Evolutionary conservation across 1,140 invertebrate species (phyloP), one percentile per base, ranked within the genome.

Genomic region (Drosophila auraria): DNA sequence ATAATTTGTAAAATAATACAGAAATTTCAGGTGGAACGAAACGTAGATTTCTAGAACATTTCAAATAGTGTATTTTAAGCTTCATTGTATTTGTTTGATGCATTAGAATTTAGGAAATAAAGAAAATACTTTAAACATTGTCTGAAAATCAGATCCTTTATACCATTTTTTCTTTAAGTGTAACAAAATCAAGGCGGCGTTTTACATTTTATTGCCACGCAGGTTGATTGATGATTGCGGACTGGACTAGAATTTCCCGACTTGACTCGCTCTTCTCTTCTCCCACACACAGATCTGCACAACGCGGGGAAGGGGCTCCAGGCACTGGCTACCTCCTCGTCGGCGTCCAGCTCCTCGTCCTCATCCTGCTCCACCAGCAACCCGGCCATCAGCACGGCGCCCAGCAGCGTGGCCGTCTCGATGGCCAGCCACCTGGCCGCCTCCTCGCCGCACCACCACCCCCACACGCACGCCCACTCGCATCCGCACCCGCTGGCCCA

Each of bases 381-480:
- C 15, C 86, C 91, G n/a, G 81, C 91, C 74, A 80, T 91, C 30
- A 91, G 82, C 66, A 87, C 86, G 11, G 83, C 90, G 8, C 83
- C 84, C 27, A 83, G 82, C 56, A 83, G 76, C 45, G 82, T 71
- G 8, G 80, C 78, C 59, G 79, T 82, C 27, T 80, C 87, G 9
- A 82, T 91, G 80, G 87, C 87, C 63, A 82, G 73, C 27, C 87
- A 90, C 80, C 62, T 91, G 65, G 82, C 80, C 11, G 83, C 83
- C 50, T 78, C 83, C 53, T 65, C 33, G 70, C 83, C 82, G 60
- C 80, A 38, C 83, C 79, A 61, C 68, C 83, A 60, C 68, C 40
- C 70, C 20, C 70, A 69, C 63, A 61, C 64, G 44, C 64, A 68
- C 49, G 47, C 66, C 38, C 62, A 54, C 64, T 69, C 68, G 38